phyloP scores from a whole-genome alignment of 2,888 invertebrate species.

The Bombylius discolor region DNA sequence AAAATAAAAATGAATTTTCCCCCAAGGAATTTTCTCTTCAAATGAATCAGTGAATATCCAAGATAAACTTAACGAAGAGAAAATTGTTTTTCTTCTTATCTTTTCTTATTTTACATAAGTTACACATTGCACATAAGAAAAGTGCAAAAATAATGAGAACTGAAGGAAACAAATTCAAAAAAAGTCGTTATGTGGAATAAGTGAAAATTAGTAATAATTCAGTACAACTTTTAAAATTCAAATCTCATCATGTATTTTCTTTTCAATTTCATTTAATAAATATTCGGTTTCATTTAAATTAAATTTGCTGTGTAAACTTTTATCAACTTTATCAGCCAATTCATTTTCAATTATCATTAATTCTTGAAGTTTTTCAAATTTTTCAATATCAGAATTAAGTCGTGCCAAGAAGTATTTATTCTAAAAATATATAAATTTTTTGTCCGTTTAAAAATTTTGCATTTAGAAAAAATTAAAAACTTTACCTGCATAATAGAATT shows the following conservation, averaged over 20 bases:
- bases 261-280: background rate
- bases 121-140: too few relatives aligned
- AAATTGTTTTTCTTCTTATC: background rate
- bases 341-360: conserved; percentile 16
- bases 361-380: conserved; percentile 14
- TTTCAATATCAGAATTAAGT: conserved; percentile 17
- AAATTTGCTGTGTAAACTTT: conserved; percentile 11
- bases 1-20: conserved; percentile 4
- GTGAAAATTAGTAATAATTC: too few relatives aligned
- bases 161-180: too few relatives aligned
- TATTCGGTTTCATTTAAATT: background rate
- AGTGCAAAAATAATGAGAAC: too few relatives aligned
- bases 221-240: too few relatives aligned
- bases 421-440: conserved; percentile 10
- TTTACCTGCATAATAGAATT: conserved; percentile 22
- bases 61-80: conserved; percentile 6
- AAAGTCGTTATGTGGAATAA: too few relatives aligned
- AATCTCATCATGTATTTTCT: background rate
- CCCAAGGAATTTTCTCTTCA: background rate
- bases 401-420: conserved; percentile 18
- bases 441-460: background rate
- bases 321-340: conserved; percentile 15
- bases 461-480: background rate
- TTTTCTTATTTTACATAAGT: background rate
- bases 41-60: too few relatives aligned